phyloP scores from a whole-genome alignment of 2,888 invertebrate species.

The Dicycla oo region DNA sequence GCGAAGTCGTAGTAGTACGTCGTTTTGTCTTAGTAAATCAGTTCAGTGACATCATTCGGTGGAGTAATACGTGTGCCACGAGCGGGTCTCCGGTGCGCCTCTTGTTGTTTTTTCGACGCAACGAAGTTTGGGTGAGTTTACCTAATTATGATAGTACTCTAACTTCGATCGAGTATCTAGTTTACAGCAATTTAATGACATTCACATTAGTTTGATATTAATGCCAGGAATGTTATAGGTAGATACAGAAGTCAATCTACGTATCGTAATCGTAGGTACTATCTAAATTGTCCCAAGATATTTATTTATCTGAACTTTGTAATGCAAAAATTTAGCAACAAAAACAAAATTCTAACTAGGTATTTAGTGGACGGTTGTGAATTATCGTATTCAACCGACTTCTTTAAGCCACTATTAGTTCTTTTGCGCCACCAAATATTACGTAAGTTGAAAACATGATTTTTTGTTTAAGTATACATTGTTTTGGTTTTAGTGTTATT shows the following conservation, averaged over 20 bases:
- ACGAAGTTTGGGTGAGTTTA: constrained; percentile 7
- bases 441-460: constrained; percentile 2
- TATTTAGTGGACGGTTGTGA: constrained; percentile 12
- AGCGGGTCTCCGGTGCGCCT: constrained; percentile 2
- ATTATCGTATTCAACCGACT: constrained; percentile 6
- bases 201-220: constrained; percentile 12
- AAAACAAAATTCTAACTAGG: constrained; percentile 11
- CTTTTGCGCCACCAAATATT: not conserved
- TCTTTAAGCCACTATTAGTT: not conserved
- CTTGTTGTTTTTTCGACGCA: constrained; percentile 11
- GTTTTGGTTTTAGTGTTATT: not conserved
- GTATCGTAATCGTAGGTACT: constrained; percentile 2
- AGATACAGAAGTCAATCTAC: constrained; percentile 6
- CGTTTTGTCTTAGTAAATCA: constrained; percentile 12
- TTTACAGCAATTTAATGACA: constrained; percentile 20
- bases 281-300: constrained; percentile 7
- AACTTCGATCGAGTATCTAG: constrained; percentile 3
- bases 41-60: constrained; percentile 11
- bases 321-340: not conserved
- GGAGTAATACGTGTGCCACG: constrained; percentile 13
- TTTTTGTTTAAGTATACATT: not conserved
- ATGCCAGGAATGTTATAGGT: constrained; percentile 13
- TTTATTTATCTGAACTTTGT: constrained; percentile 10
- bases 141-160: constrained; percentile 7
- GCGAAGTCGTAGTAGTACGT: not conserved